Base-by-base conservation (phyloP, 2,797 vertebrate genomes). In the Rhabdomys pumilio region DNA sequence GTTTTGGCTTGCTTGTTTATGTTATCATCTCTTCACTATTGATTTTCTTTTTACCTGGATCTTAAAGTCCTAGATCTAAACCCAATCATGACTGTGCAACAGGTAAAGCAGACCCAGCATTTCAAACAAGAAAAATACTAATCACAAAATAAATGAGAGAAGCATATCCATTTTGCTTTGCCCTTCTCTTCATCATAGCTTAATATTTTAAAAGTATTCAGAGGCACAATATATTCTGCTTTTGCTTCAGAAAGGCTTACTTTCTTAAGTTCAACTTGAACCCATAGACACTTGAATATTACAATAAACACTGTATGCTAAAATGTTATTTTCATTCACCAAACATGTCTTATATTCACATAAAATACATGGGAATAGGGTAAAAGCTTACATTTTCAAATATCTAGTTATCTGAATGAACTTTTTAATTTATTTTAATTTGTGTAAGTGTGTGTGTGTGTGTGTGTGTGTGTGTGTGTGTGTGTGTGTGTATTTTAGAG, bases 281-380 rank as follows among this genome's bases (percentile, higher is more conserved):
- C 26, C 17, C 80, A 22, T 50, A 12, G 29, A 81, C 15, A 31
- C 24, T 80, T 69, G 61, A 91, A 34, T 50, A 81, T 79, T 69
- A 75, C 61, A 50, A 6, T 6, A 57, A 84, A 65, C 38, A 69
- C 3, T 47, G 9, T 20, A 84, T 7, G 84, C 76, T 69, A 82
- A 89, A 34, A 57, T 88, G 24, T 59, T 93, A 19, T 57, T 90
- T 96, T 91, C 10, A 81, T 83, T 94, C 61, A 55, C 9, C n/a
- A 53, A n/a, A n/a, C 89, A 31, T 4, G n/a, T 91, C 41, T 4
- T 83, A 29, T 77, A 44, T 44, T 22, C 29, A 73, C 11, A 79
- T 63, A 57, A 2, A 29, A 26, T 24, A 11, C 14, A 67, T 13
- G 65, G 6, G 2, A 53, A 82, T 12, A 38, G 3, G 26, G 29